Conservation (phyloP, 2,888 invertebrate species). For the Meloe dianella region DNA sequence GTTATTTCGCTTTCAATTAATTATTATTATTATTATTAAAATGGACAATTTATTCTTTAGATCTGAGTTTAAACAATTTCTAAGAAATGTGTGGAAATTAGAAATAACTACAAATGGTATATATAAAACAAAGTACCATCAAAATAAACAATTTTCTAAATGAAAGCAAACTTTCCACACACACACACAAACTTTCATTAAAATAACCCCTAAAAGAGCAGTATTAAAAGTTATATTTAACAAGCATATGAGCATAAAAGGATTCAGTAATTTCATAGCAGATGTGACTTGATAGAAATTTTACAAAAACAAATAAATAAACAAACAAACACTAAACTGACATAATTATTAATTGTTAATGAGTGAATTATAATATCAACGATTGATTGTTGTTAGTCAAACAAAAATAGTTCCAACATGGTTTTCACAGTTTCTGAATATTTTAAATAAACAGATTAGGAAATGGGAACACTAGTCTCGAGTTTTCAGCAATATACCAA, state of each 20-base stretch:
- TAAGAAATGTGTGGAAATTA: not conserved
- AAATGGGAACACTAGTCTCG: not conserved
- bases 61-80: not conserved
- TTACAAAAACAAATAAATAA: too few species aligned
- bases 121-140: not conserved
- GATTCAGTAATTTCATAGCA: not conserved
- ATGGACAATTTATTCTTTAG: not conserved
- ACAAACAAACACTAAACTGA: too few species aligned
- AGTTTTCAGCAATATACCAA: not conserved
- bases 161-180: not conserved
- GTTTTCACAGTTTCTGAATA: not conserved
- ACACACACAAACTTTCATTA: not conserved
- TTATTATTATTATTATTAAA: not conserved
- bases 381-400: not conserved
- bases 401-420: not conserved
- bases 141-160: too few species aligned
- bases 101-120: not conserved
- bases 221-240: conserved; percentile 3
- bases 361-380: not conserved
- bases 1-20: not conserved
- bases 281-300: not conserved
- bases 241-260: not conserved
- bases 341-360: not conserved
- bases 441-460: conserved; percentile 2
- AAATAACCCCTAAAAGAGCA: not conserved